Base-by-base conservation (phyloP, 2,113 vertebrate species). In the Pseudois nayaur region DNA sequence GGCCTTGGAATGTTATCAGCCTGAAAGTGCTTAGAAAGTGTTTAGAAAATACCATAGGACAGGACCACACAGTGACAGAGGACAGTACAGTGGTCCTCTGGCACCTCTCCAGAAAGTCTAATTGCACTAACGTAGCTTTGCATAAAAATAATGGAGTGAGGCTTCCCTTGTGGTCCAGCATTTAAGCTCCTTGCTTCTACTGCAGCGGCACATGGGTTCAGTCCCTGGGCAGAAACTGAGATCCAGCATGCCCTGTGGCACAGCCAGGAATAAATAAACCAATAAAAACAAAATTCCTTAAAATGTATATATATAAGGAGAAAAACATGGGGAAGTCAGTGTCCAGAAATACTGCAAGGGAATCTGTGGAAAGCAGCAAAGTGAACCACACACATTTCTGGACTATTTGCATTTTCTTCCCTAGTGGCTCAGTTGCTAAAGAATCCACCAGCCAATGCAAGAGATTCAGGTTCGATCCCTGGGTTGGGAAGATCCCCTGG, bases 311-410 rank as follows among this genome's bases (percentile, higher is more conserved):
- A 71, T 40, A 40, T 13, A 40, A 6, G 36, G 29, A 23, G 16
- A 54, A 45, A 60, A 67, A 19, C 33, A 14, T 45, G 7, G 17
- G n/a, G 17, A 29, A 62, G 5, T 25, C 1, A 3, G 13, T 16
- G 0, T 40, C 48, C 40, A 9, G 1, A 52, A 82, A 19, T 2
- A 15, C 9, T 8, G 0, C 2, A 2, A 9, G 1, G 7, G 29
- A 17, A 6, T 40, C 50, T 33, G 12, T 3, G 5, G 6, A 6
- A 16, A 13, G 15, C 4, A 25, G 14, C 29, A 21, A 62, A 31
- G 48, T 6, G 13, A 33, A 40, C 4, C 2, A 3, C 15, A 27
- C 33, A 13, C 0, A 21, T 14, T 48, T 33, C 8, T 60, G 52
- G 15, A 23, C 1, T 5, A 5, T 62, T 23, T 67, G 16, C 55